Conservation (phyloP, 2,113 vertebrate species). For the Arvicanthis niloticus region DNA sequence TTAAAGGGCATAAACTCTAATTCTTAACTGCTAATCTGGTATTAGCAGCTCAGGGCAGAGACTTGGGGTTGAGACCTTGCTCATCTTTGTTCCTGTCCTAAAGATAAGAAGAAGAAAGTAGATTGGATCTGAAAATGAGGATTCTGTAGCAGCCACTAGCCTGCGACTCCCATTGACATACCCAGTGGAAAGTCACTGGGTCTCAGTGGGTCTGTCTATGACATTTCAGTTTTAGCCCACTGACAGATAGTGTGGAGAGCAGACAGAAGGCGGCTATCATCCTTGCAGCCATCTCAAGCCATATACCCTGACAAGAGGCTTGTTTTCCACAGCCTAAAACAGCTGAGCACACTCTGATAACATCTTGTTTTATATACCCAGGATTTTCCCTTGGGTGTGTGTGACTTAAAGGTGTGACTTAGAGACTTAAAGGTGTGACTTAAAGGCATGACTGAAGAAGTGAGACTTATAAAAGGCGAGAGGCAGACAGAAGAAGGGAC, state of each 20-base stretch:
- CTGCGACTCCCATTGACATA: neutral
- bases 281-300: too few species aligned
- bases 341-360: too few species aligned
- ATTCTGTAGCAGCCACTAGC: neutral
- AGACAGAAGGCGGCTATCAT: too few species aligned
- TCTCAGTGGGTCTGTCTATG: neutral
- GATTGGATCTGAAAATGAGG: constrained; percentile 18
- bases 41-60: neutral
- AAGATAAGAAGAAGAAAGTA: neutral
- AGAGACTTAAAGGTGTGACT: too few species aligned
- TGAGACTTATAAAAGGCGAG: too few species aligned
- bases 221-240: neutral
- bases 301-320: too few species aligned
- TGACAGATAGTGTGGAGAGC: neutral
- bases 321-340: too few species aligned
- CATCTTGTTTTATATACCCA: too few species aligned
- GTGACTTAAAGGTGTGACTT: too few species aligned
- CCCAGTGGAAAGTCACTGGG: neutral
- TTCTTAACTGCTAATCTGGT: neutral
- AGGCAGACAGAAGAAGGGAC: too few species aligned
- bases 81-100: neutral
- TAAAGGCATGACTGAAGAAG: too few species aligned
- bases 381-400: too few species aligned
- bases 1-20: neutral
- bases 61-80: neutral